Base-by-base conservation (phyloP, 2,797 vertebrate species). In the Pelobates cultripes region DNA sequence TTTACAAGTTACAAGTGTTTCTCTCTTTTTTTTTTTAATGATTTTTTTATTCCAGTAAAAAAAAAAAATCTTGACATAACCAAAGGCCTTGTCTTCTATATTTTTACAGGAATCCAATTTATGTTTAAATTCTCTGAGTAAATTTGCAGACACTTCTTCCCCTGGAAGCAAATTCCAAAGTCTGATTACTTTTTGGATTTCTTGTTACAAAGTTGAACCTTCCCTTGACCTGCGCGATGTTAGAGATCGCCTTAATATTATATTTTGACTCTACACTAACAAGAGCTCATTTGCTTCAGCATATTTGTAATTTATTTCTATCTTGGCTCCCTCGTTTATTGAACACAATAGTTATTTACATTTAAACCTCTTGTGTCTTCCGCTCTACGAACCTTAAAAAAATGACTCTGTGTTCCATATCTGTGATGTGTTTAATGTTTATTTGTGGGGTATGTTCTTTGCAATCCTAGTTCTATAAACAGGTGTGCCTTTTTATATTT, bases 111-210 rank as follows among this genome's bases (percentile, higher is more conserved):
- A 82, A 82, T 77, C 80, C 80, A 82, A 82, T 82, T 77, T 82
- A 77, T 66, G 80, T 76, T 82, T 71, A 77, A 82, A 82, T 81
- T 81, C 74, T 75, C 80, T 67, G 74, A 82, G 80, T 77, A 77
- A 75, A 82, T 77, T 77, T 82, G 80, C 76, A 77, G 80, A 82
- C 74, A 82, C 74, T 82, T 53, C 80, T 82, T 82, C 80, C 71
- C 75, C 80, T 82, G 64, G 74, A 76, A 82, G 80, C 74, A 70
- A 77, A 82, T 82, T 82, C 80, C 80, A 82, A 82, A 82, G 80
- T 82, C 80, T 82, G 80, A 82, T 82, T 82, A 77, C 80, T 77
- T 82, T 82, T 82, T 82, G 75, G 68, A 76, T 82, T 82, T 77
- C 80, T 82, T 77, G 74, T 82, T 82, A 82, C 74, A 76, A 77